These are phyloP conservation scores for Orthonyx spaldingii DNA, from an alignment of 2,113 vertebrate genomes.

Conservation along the genomic window DNA sequence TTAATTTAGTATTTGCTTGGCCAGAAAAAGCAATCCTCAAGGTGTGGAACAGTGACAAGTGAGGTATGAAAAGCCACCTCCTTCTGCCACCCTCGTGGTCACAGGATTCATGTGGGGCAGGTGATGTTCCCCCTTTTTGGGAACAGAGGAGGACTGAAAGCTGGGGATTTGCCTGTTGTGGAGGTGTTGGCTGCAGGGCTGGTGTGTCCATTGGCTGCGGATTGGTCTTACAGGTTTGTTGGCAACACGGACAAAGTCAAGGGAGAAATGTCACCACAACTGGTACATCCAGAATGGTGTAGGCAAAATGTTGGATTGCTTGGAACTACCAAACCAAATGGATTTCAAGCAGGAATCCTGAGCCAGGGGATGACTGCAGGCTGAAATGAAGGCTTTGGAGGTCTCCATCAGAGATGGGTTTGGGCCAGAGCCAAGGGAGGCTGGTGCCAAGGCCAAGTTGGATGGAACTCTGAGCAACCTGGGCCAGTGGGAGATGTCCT, in stretches of 20 bases:
- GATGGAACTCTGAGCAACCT: background rate
- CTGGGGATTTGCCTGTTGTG: too few relatives aligned
- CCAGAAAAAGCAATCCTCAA: background rate
- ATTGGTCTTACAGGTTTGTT: background rate
- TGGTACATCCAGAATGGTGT: background rate
- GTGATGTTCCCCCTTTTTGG: background rate
- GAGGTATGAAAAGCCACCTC: background rate
- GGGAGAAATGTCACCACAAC: background rate
- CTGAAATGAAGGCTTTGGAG: background rate
- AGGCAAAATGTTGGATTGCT: background rate
- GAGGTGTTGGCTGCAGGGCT: background rate
- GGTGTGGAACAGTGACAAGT: background rate
- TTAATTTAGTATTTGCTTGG: background rate
- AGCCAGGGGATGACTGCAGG: background rate
- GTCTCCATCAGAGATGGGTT: background rate
- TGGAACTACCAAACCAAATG: background rate
- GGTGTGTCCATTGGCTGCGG: background rate
- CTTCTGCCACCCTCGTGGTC: accelerated
- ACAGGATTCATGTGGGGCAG: background rate
- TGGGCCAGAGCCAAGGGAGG: background rate
- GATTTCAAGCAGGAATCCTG: background rate
- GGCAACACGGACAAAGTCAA: background rate
- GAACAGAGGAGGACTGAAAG: background rate
- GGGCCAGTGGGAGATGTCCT: background rate
- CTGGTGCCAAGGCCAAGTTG: background rate